Evolutionary conservation across 1,140 invertebrate genomes (phyloP).

Genomic region (Sesamia nonagrioides): DNA sequence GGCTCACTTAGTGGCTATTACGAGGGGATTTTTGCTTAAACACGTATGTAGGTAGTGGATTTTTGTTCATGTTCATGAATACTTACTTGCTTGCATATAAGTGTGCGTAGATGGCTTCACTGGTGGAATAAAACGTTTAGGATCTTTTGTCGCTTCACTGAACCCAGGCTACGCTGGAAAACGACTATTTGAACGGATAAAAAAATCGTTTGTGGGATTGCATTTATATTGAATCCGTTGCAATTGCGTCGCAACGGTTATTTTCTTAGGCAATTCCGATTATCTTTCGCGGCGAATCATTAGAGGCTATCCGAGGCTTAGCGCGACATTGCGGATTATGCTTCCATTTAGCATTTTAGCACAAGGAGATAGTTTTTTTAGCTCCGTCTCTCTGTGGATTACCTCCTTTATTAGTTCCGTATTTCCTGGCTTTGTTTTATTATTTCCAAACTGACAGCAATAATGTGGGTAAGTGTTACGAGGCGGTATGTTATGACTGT

Average conservation of each 20-base stretch:
- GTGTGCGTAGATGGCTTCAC: conserved; percentile 2
- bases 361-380: conserved; percentile 36
- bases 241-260: conserved; percentile 43
- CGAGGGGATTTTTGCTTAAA: conserved; percentile 23
- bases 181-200: conserved; percentile 34
- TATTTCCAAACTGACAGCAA: conserved; percentile 15
- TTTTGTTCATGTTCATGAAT: conserved; percentile 32
- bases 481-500: conserved; percentile 21
- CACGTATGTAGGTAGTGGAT: neutral
- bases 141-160: conserved; percentile 6
- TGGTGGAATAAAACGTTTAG: conserved; percentile 11
- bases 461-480: conserved; percentile 26
- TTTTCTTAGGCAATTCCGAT: conserved; percentile 54
- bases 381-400: neutral
- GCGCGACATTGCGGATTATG: conserved; percentile 48
- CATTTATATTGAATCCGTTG: conserved; percentile 35
- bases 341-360: conserved; percentile 48
- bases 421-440: conserved; percentile 1
- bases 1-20: conserved; percentile 38
- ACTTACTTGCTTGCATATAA: conserved; percentile 21
- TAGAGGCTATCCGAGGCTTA: conserved; percentile 49
- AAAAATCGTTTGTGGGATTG: conserved; percentile 41
- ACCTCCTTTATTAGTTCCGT: conserved; percentile 18
- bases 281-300: conserved; percentile 56
- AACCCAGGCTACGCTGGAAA: conserved; percentile 29